Percentiles rank a stretch among this genome's conserved stretches.
phyloP scores from a whole-genome alignment of 2,797 vertebrate species.

The Micropoecilia bifurca region DNA sequence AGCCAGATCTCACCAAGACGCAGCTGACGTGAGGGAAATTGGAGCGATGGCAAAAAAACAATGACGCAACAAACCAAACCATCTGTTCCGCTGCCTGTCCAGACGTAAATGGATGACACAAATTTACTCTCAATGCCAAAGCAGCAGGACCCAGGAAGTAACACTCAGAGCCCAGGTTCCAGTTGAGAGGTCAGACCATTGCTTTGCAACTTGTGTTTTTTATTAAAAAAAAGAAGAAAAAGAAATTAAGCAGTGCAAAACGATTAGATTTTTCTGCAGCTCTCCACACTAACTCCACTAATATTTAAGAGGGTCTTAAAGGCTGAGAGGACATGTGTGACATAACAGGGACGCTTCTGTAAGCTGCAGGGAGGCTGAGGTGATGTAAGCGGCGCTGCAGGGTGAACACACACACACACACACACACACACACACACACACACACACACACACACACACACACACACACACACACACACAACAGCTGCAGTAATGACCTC shows the following conservation, averaged over 20 bases:
- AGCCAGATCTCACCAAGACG: slow-evolving; percentile 56
- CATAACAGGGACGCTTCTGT: slow-evolving; percentile 48
- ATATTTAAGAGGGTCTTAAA: slow-evolving; percentile 26
- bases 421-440: too few species aligned
- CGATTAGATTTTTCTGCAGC: slow-evolving; percentile 12
- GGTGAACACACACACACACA: slow-evolving; percentile 7
- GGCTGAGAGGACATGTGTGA: slow-evolving; percentile 40
- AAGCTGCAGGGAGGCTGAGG: slow-evolving; percentile 31
- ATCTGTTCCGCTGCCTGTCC: slow-evolving; percentile 59
- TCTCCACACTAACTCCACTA: slow-evolving; percentile 11
- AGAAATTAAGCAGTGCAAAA: neutral
- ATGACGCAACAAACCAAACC: slow-evolving; percentile 63
- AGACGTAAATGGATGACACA: slow-evolving; percentile 29
- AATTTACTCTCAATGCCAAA: slow-evolving; percentile 18
- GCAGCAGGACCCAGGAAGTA: slow-evolving; percentile 10
- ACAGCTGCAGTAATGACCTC: too few species aligned
- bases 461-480: too few species aligned
- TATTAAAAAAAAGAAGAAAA: neutral
- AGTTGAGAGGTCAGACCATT: neutral
- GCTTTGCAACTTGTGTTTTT: too few species aligned
- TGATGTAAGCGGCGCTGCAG: slow-evolving; percentile 36
- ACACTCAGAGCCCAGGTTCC: neutral
- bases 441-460: too few species aligned
- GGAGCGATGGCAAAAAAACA: slow-evolving; percentile 14
- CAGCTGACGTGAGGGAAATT: slow-evolving; percentile 46